phyloP scores from a whole-genome alignment of 2,113 vertebrate species.

The Dunckerocampus dactyliophorus region DNA sequence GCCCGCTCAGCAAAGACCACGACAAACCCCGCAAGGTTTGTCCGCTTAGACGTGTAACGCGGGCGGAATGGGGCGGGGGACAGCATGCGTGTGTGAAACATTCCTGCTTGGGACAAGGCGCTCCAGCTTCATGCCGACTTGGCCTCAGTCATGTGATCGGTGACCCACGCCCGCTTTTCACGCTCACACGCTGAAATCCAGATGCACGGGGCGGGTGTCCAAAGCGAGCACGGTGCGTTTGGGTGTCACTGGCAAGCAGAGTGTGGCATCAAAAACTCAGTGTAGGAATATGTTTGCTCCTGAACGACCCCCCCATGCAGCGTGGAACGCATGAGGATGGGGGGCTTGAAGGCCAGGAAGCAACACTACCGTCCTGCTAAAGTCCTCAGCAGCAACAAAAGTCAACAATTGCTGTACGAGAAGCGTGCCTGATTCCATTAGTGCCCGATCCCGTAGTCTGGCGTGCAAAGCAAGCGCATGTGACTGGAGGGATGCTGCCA shows the following conservation, averaged over 20 bases:
- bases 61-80: neutral
- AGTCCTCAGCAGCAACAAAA: neutral
- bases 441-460: neutral
- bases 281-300: no score
- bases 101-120: constrained; percentile 24
- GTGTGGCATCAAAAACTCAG: no score
- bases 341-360: neutral
- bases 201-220: neutral
- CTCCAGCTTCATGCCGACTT: neutral
- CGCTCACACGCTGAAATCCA: neutral
- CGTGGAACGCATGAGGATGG: no score
- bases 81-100: constrained; percentile 39
- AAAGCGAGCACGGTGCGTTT: no score
- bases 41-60: no score
- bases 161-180: neutral
- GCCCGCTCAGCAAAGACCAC: no score
- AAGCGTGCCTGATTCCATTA: constrained; percentile 6
- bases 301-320: no score
- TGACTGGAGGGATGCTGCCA: constrained; percentile 8
- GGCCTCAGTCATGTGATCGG: constrained; percentile 28
- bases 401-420: neutral
- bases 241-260: neutral
- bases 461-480: constrained; percentile 34
- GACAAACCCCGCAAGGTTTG: no score
- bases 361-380: neutral